Percentiles rank a stretch among this genome's conserved stretches.
Conservation (phyloP, 2,113 vertebrate genomes). For the Tupaia tana region DNA sequence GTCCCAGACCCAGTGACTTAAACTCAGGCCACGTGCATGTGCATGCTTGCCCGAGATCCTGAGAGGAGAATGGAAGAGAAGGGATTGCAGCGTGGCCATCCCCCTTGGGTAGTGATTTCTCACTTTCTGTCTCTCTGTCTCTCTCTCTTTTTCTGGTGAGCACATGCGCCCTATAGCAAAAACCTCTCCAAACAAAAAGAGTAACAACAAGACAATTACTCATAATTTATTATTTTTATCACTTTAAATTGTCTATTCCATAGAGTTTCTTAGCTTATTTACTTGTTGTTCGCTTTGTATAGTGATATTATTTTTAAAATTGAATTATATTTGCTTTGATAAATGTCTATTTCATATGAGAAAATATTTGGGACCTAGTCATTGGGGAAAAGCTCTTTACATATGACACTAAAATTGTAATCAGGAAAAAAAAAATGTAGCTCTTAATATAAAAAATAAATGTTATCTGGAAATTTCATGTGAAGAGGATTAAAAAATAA, state of each 20-base stretch:
- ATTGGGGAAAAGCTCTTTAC: not conserved
- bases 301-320: not conserved
- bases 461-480: not conserved
- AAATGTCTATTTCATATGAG: not conserved
- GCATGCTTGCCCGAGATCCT: no score
- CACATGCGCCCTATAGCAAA: no score
- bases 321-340: not conserved
- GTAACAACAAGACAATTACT: not conserved
- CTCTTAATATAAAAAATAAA: not conserved
- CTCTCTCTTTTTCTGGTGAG: no score
- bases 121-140: no score
- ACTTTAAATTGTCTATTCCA: not conserved
- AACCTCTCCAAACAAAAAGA: no score
- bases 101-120: no score
- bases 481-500: not conserved
- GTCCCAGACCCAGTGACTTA: no score
- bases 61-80: no score
- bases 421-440: no score
- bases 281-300: not conserved
- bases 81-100: no score
- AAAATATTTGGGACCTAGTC: not conserved
- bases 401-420: not conserved
- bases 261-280: not conserved
- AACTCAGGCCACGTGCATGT: no score
- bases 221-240: not conserved